Base-by-base conservation (phyloP, 2,797 vertebrate genomes). In the Gymnothorax reevesii region DNA sequence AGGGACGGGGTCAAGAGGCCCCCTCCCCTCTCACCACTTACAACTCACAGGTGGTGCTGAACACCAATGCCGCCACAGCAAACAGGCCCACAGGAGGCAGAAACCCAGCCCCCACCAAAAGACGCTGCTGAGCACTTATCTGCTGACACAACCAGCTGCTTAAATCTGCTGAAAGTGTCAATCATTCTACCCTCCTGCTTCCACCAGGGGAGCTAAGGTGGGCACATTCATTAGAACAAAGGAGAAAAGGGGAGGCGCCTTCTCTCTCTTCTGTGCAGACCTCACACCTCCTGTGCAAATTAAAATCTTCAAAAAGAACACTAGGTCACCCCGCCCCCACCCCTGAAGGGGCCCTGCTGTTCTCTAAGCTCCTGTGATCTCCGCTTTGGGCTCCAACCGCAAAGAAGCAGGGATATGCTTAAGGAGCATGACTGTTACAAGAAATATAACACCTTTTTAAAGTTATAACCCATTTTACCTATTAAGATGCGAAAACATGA, bases 131-230 rank as follows among this genome's bases (percentile, higher is more conserved):
- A 80, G 77, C 17, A 55, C 77, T 80, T 55, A 80, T 55, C 77
- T 66, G 54, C 86, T 69, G 22, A 71, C 80, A 71, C 54, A 59
- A 75, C 55, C 86, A 87, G 86, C 86, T 77, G 86, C 62, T 75
- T 87, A 83, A 75, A 69, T 57, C 69, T 33, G 15, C 82, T 87
- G 57, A 87, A 87, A 55, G 57, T 77, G 86, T 84, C 73, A 83
- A 69, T 80, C 77, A 80, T n/a, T 80, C 77, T n/a, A 80, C 77
- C 77, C 52, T 20, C 52, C 15, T 0, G 52, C 77, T 3, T 55
- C 77, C 20, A 54, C 49, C 77, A 3, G 77, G 15, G 77, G 20
- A 55, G 20, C 49, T 52, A 54, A 80, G 77, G 77, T 60, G 82
- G 82, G 66, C 1, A 22, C 66, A 57, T 75, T 42, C 66, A 73